A percentile compares a stretch with the other conserved stretches of the same genome.
Evolutionary conservation across 2,888 invertebrate genomes (phyloP).

Genomic region (Lithophane semibrunnea): DNA sequence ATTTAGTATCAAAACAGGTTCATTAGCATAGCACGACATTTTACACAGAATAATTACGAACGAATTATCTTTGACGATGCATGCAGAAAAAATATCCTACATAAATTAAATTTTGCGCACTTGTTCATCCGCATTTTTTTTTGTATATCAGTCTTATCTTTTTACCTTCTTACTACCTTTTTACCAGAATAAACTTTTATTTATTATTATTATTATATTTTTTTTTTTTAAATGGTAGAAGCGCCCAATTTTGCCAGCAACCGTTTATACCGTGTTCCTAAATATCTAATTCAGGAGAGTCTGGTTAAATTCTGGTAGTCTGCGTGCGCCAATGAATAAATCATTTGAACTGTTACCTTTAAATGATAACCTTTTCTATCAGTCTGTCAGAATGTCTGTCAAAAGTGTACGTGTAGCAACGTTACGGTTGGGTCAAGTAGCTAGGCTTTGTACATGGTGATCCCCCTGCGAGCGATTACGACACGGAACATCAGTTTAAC

Average conservation of each 20-base stretch:
- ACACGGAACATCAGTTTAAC: too few relatives aligned
- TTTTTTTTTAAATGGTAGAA: too few relatives aligned
- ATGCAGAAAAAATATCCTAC: not conserved
- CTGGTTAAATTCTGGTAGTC: not conserved
- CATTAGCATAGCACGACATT: conserved; percentile 9
- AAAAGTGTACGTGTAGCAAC: conserved; percentile 6
- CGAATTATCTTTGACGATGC: not conserved
- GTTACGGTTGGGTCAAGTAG: conserved; percentile 1
- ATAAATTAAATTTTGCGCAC: not conserved
- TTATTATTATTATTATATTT: too few relatives aligned
- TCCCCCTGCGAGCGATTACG: not conserved
- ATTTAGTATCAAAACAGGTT: conserved; percentile 14
- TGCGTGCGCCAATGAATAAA: conserved; percentile 3
- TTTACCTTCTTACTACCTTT: too few relatives aligned
- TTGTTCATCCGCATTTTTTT: too few relatives aligned
- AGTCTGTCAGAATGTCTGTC: conserved; percentile 14
- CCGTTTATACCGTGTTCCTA: not conserved
- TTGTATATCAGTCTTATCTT: too few relatives aligned
- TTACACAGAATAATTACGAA: not conserved
- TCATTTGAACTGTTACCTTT: conserved; percentile 13
- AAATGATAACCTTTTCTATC: conserved; percentile 18
- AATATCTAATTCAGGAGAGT: not conserved
- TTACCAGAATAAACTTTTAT: too few relatives aligned
- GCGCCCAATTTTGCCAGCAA: not conserved
- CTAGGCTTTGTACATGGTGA: not conserved